phyloP scores from a whole-genome alignment of 1,140 invertebrate species.

The Oryctes rhinoceros region DNA sequence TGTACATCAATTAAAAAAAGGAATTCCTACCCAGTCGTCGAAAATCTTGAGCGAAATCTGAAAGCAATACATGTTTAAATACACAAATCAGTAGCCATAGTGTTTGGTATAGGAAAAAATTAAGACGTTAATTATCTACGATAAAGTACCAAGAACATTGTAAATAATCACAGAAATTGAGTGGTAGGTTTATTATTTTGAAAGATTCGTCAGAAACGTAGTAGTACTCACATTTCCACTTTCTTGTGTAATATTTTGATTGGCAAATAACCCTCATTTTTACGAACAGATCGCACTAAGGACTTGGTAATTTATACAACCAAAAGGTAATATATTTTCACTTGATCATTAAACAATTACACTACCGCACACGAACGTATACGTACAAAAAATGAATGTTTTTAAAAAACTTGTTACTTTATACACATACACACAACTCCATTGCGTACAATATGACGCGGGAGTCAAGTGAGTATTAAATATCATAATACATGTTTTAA shows the following conservation, averaged over 20 bases:
- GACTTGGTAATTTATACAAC: neutral
- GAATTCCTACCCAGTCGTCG: neutral
- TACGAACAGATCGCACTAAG: neutral
- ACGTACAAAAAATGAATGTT: constrained; percentile 44
- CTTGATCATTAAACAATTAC: neutral
- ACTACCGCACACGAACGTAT: neutral
- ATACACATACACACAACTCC: constrained; percentile 56
- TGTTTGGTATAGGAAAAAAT: neutral
- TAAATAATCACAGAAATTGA: neutral
- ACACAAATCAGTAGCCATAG: constrained; percentile 17
- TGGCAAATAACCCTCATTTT: constrained; percentile 38
- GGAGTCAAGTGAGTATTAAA: constrained; percentile 50
- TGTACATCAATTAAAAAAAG: neutral
- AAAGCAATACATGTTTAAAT: constrained; percentile 7
- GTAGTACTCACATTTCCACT: constrained; percentile 36
- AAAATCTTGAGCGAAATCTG: neutral
- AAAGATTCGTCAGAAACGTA: neutral
- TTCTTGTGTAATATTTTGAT: constrained; percentile 38
- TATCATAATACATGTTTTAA: constrained; percentile 46
- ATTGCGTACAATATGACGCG: constrained; percentile 58
- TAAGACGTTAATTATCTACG: neutral
- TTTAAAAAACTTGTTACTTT: constrained; percentile 53
- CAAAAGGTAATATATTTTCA: neutral
- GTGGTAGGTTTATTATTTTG: neutral
- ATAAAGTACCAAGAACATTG: neutral